Evolutionary conservation across 1,140 invertebrate genomes (phyloP), one percentile per base, ranked within the genome.

Genomic region (Carposina sasakii): DNA sequence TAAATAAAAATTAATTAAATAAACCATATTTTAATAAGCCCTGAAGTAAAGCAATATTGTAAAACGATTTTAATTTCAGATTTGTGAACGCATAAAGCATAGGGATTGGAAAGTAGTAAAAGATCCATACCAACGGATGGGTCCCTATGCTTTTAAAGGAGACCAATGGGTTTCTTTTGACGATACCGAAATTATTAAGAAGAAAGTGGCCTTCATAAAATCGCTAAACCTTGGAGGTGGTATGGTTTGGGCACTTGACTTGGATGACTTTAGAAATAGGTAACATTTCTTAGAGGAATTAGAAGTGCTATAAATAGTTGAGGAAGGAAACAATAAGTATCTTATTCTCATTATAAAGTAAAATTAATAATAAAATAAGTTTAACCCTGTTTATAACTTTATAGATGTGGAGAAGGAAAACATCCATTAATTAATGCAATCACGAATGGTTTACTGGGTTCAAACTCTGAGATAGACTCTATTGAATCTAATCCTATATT

Each of bases 91-190:
- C 40, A 85, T 95, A n/a, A 89, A 86, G 45, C 91, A 91, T 60
- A 86, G 89, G 30, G 91, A 90, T 1, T 97, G 94, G 94, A 91
- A 86, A 1, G 88, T 95, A 0, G 90, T 94, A 0, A 89, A 93
- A 67, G 94, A 96, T 70, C 86, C 90, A 8, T 72, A 90, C 24
- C 81, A 88, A 4, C 82, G 92, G 24, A 94, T 96, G 88, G 95
- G 95, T 3, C 95, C 95, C 0, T 96, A 93, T 66, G 94, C 94
- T 0, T 93, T 91, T 66, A 93, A 92, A 51, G 93, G 90, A 8
- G 93, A 92, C 46, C 94, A 97, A 70, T 97, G 95, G 96, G 93
- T 96, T 1, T 92, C 93, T 8, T 97, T 90, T 61, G 96, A 97
- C 73, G 95, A 97, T 71, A 85, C 88, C 8, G 89, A 90, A 19